Evolutionary conservation across 2,888 invertebrate species (phyloP).

Genomic region (Ariolimax columbianus): DNA sequence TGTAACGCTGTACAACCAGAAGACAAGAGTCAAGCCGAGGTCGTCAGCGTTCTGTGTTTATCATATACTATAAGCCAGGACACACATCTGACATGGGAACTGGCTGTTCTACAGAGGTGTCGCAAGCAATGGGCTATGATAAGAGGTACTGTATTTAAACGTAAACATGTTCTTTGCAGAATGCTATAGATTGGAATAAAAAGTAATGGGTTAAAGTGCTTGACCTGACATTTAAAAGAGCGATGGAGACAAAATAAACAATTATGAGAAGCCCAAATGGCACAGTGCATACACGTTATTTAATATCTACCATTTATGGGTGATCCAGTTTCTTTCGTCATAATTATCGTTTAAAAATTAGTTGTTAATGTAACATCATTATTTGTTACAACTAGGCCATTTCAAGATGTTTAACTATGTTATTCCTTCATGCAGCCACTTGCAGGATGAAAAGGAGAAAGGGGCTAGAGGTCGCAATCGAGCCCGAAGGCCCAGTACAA

Average conservation of each 20-base stretch:
- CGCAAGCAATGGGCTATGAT: not conserved
- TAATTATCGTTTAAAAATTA: too few species aligned
- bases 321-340: too few species aligned
- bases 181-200: too few species aligned
- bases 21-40: not conserved
- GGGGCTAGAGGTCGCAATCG: not conserved
- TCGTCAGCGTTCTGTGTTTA: not conserved
- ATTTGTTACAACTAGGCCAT: too few species aligned
- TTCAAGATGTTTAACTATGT: not conserved
- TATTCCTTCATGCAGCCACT: constrained; percentile 10
- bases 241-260: too few species aligned
- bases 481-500: constrained; percentile 28
- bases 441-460: not conserved
- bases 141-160: constrained; percentile 17
- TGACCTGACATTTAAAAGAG: too few species aligned
- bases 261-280: too few species aligned
- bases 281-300: too few species aligned
- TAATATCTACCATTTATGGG: too few species aligned
- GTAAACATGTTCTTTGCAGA: too few species aligned
- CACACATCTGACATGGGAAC: constrained; percentile 1
- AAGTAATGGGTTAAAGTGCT: too few species aligned
- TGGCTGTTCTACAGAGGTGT: constrained; percentile 12
- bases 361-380: too few species aligned
- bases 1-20: not conserved
- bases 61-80: not conserved